These are phyloP conservation scores for Campoplex capitator DNA, from an alignment of 2,888 invertebrate genomes.

Conservation along the genomic window DNA sequence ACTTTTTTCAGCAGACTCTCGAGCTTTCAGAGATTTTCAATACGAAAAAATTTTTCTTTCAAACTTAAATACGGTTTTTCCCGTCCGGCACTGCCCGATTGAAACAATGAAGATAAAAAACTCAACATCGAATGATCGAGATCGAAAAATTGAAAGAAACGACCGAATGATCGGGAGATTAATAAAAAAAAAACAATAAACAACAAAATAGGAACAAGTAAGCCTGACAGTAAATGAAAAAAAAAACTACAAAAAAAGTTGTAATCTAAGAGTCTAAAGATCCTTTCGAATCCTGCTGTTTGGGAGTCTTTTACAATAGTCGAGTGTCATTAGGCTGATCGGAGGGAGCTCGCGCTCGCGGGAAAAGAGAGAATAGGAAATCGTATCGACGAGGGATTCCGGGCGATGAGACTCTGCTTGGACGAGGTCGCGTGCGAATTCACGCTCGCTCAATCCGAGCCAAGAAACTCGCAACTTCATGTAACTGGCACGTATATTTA, in stretches of 20 bases:
- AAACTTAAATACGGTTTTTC: no score
- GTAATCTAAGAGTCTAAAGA: background rate
- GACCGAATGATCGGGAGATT: no score
- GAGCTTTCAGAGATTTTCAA: background rate
- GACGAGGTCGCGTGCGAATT: slow-evolving; percentile 65
- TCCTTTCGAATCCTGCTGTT: background rate
- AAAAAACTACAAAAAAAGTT: background rate
- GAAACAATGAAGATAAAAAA: no score
- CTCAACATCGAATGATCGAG: no score
- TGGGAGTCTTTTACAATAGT: background rate
- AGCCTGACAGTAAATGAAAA: no score
- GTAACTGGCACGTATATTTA: slow-evolving; percentile 52
- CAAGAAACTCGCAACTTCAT: slow-evolving; percentile 55
- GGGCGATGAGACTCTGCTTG: slow-evolving; percentile 61
- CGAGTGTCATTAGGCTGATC: slow-evolving; percentile 25
- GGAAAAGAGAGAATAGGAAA: slow-evolving; percentile 71
- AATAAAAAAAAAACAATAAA: background rate
- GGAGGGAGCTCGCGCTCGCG: slow-evolving; percentile 34
- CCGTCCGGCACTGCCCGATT: background rate
- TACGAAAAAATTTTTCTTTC: background rate
- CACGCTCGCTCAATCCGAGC: slow-evolving; percentile 56
- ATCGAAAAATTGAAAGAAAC: no score
- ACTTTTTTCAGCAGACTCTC: background rate
- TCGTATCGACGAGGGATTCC: slow-evolving; percentile 69
- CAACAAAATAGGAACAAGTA: background rate